phyloP scores from a whole-genome alignment of 2,888 invertebrate genomes.

The Anodontia alba region DNA sequence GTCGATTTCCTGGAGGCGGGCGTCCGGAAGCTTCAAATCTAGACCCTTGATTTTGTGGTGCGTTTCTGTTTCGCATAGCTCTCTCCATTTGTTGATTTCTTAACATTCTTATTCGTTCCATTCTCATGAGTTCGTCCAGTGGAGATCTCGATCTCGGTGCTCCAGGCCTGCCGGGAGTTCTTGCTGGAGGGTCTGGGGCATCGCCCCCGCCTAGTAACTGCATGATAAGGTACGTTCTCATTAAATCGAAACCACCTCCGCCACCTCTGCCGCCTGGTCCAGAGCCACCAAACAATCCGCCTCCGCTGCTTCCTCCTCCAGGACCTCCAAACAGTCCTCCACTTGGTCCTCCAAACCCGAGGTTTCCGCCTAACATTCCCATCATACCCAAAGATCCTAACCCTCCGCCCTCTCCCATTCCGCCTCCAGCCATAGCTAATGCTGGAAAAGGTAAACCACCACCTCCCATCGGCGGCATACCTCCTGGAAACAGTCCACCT shows the following conservation, averaged over 20 bases:
- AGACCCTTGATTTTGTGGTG: conserved; percentile 6
- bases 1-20: neutral
- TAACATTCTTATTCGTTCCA: conserved; percentile 21
- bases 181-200: conserved; percentile 28
- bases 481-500: neutral
- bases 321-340: neutral
- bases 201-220: conserved; percentile 30
- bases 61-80: conserved; percentile 1
- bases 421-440: neutral
- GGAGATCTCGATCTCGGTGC: conserved; percentile 5
- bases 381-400: neutral
- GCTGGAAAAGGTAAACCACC: neutral
- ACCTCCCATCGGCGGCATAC: neutral
- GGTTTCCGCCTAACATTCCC: neutral
- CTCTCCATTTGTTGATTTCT: conserved; percentile 13
- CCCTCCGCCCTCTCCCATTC: neutral
- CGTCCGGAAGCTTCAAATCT: neutral
- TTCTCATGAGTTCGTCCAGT: conserved; percentile 2
- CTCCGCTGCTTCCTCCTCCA: no score
- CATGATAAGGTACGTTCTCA: conserved; percentile 28
- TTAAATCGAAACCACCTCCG: neutral
- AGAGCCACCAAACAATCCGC: neutral
- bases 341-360: neutral
- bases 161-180: neutral
- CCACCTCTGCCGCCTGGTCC: neutral